Percentiles rank a stretch among this genome's conserved stretches.
These are phyloP conservation scores for Teleiodes luculella DNA, from an alignment of 2,888 invertebrate genomes.

Conservation along the genomic window DNA sequence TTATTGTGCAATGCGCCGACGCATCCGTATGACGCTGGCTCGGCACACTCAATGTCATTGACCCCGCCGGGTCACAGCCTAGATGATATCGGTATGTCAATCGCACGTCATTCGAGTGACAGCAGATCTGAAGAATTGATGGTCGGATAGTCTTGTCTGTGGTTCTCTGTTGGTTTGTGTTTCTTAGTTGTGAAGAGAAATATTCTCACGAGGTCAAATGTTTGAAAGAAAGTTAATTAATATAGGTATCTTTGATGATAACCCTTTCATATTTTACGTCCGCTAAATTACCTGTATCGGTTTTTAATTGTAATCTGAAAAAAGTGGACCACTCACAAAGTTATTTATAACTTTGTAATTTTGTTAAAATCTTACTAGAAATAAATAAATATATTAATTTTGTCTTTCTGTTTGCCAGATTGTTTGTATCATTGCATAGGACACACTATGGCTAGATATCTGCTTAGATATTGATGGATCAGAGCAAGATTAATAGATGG, in stretches of 20 bases:
- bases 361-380: too few relatives aligned
- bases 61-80: constrained; percentile 36
- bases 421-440: too few relatives aligned
- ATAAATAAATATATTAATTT: too few relatives aligned
- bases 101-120: constrained; percentile 10
- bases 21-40: constrained; percentile 51
- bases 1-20: constrained; percentile 54
- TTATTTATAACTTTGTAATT: too few relatives aligned
- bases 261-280: too few relatives aligned
- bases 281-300: too few relatives aligned
- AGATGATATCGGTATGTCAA: constrained; percentile 11
- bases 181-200: constrained; percentile 15
- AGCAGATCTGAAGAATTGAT: constrained; percentile 8
- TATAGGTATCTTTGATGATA: neutral
- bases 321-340: too few relatives aligned
- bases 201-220: constrained; percentile 3
- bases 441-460: too few relatives aligned
- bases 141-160: constrained; percentile 16
- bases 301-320: too few relatives aligned
- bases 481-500: too few relatives aligned
- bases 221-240: neutral
- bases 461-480: too few relatives aligned
- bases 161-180: constrained; percentile 21
- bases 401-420: too few relatives aligned
- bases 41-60: constrained; percentile 56